Base-by-base conservation (phyloP, 2,113 vertebrate species). In the Seriola dumerili region DNA sequence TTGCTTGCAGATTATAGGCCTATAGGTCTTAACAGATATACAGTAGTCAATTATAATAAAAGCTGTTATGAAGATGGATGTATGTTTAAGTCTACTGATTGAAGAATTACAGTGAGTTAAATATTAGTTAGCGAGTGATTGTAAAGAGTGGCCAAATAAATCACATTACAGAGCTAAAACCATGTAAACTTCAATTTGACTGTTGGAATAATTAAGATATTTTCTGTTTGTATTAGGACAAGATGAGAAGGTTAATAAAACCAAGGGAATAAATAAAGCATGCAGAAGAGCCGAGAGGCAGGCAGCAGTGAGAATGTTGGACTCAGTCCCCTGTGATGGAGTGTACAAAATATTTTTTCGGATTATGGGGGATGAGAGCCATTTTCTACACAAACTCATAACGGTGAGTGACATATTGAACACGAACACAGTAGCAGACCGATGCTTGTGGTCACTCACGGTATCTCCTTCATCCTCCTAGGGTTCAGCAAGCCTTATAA, bases 341-440 rank as follows among this genome's bases (percentile, higher is more conserved):
- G 21, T 54, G 19, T 23, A 54, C 3, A 10, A n/a, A n/a, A 54
- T n/a, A 10, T n/a, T n/a, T 21, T 54, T 23, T 54, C 21, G 44
- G 48, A 63, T 82, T 34, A 59, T 58, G 63, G 29, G 38, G 69
- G 70, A 64, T 68, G 13, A 74, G 29, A 58, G 38, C 0, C 44
- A 84, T 46, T 8, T 38, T 66, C 42, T 40, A 9, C 17, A 32
- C 29, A 59, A 40, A 54, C 25, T 21, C 57, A 76, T 64, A 29
- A 38, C 57, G 40, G 25, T 9, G 7, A 64, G 50, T 8, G 17
- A 52, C 19, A 21, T 4, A 21, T 5, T 54, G 21, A 61, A 61
- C 32, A 32, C 4, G 9, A 61, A 61, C 32, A 32, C 4, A 19
- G 17, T 21, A 14, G 52, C 29, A 29, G n/a, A 5, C 14, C 32